Evolutionary conservation across 1,140 invertebrate species (phyloP).

Genomic region (Ladona fulva): DNA sequence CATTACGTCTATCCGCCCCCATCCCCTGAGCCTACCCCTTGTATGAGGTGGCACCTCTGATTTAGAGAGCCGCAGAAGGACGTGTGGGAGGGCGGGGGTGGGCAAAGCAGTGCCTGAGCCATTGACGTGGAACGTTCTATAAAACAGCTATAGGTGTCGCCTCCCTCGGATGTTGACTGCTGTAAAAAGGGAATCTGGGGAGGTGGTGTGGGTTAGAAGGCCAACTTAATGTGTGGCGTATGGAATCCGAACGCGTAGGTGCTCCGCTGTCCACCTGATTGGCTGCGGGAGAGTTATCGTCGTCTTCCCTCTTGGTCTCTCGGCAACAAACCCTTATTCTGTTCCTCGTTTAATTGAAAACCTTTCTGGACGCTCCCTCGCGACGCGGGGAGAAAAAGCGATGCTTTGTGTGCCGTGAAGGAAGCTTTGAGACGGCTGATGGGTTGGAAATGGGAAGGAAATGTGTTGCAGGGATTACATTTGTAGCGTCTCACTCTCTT

Average conservation of each 20-base stretch:
- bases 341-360: constrained; percentile 7
- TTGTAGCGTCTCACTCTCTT: too few species aligned
- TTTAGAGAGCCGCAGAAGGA: background rate
- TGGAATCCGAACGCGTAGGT: background rate
- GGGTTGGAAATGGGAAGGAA: too few species aligned
- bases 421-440: too few species aligned
- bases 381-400: too few species aligned
- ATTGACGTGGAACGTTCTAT: constrained; percentile 4
- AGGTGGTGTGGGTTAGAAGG: background rate
- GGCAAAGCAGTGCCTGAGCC: background rate
- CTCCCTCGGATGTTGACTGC: background rate
- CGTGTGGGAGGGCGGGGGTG: background rate
- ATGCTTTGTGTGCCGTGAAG: too few species aligned
- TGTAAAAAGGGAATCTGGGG: background rate
- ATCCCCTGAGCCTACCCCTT: background rate
- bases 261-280: background rate
- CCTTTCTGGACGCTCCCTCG: background rate
- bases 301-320: background rate
- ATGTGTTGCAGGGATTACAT: too few species aligned
- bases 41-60: background rate
- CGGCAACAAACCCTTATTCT: background rate
- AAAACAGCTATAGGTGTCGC: constrained; percentile 8
- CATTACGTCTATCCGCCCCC: background rate
- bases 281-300: background rate
- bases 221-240: background rate